Conservation (phyloP, 2,888 invertebrate species). For the Leucoma salicis region DNA sequence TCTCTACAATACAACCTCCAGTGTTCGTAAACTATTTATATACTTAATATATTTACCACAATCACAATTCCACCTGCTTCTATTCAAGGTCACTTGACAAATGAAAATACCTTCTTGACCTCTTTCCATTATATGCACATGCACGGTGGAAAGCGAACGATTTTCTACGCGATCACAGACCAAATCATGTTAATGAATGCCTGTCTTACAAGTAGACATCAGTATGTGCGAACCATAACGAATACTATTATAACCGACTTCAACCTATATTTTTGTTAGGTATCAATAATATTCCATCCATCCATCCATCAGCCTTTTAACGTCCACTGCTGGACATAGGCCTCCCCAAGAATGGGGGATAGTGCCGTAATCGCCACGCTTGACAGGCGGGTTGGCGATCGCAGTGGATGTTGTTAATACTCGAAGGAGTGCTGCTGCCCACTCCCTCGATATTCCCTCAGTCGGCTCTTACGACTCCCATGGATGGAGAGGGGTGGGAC, state of each 20-base stretch:
- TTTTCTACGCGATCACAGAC: constrained; percentile 62
- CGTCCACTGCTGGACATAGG: too few species aligned
- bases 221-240: constrained; percentile 54
- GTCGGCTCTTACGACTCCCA: too few species aligned
- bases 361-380: too few species aligned
- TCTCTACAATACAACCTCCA: not conserved
- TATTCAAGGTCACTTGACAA: constrained; percentile 54
- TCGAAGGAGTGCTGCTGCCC: too few species aligned
- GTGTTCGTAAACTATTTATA: not conserved
- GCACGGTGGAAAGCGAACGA: constrained; percentile 56
- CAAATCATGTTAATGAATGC: constrained; percentile 70
- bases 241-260: constrained; percentile 15
- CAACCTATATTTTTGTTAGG: constrained; percentile 15
- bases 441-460: too few species aligned
- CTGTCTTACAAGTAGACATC: constrained; percentile 26
- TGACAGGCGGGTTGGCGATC: too few species aligned
- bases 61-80: constrained; percentile 19
- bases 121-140: constrained; percentile 56
- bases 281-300: too few species aligned
- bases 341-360: too few species aligned
- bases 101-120: constrained; percentile 48
- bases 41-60: constrained; percentile 11
- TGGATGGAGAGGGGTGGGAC: too few species aligned
- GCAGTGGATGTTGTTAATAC: too few species aligned
- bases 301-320: too few species aligned